Conservation (phyloP, 2,888 invertebrate species). For the Torymus tubicola region DNA sequence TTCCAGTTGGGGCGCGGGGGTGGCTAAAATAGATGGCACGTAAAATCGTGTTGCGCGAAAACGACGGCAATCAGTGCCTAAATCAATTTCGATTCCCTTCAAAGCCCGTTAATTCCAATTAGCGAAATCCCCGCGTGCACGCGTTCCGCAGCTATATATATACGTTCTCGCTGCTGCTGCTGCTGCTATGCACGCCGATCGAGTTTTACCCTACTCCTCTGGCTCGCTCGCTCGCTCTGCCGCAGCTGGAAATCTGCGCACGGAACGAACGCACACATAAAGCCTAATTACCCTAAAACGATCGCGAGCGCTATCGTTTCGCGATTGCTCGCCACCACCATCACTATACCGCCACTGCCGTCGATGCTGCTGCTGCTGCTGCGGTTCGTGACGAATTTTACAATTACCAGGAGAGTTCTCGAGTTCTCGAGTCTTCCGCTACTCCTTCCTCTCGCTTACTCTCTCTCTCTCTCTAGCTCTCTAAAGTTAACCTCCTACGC, state of each 20-base stretch:
- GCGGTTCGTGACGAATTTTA: slow-evolving; percentile 55
- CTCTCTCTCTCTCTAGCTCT: slow-evolving; percentile 1
- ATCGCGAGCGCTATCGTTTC: slow-evolving; percentile 47
- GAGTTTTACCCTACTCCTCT: slow-evolving; percentile 43
- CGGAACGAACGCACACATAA: slow-evolving; percentile 45
- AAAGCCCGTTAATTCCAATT: slow-evolving; percentile 71
- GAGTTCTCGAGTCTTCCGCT: slow-evolving; percentile 24
- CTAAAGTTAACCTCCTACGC: not conserved
- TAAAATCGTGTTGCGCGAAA: slow-evolving; percentile 49
- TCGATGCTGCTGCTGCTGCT: not conserved
- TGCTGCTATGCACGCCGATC: slow-evolving; percentile 31
- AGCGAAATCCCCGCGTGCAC: slow-evolving; percentile 64
- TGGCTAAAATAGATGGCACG: slow-evolving; percentile 43
- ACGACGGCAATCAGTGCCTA: slow-evolving; percentile 64
- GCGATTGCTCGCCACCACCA: slow-evolving; percentile 19
- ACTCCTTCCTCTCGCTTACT: slow-evolving; percentile 22
- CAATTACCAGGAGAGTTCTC: slow-evolving; percentile 39
- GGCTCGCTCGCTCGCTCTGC: not conserved
- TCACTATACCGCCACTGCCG: not conserved
- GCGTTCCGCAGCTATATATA: not conserved
- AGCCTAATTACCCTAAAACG: slow-evolving; percentile 59
- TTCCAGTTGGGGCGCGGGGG: not conserved
- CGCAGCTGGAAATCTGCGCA: slow-evolving; percentile 20
- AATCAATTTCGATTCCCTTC: slow-evolving; percentile 69
- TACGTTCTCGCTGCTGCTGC: no score